These are phyloP conservation scores for Cassiopea andromeda DNA, from an alignment of 30 jellyfish, hydroid and myxozoan genomes.

Conservation along the genomic window DNA sequence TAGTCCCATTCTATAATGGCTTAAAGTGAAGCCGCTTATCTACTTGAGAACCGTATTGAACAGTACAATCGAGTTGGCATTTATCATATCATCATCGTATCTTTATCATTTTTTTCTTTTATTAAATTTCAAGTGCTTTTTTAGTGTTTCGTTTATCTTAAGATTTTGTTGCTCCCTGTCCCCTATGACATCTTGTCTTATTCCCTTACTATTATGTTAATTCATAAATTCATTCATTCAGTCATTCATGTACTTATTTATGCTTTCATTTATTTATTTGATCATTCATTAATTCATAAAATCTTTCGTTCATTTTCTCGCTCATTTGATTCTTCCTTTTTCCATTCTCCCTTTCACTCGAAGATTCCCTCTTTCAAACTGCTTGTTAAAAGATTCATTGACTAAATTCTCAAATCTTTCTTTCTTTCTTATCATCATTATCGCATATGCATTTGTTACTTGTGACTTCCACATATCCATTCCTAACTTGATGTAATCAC, in stretches of 20 bases:
- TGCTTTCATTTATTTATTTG: not conserved
- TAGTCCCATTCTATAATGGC: not conserved
- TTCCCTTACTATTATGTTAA: not conserved
- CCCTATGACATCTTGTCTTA: not conserved
- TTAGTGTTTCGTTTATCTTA: not conserved
- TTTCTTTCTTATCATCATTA: no score
- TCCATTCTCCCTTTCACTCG: no score
- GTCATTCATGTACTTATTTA: no score
- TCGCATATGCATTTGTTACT: no score
- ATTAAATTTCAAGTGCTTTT: no score
- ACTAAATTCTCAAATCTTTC: no score
- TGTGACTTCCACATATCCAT: not conserved
- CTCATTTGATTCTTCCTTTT: not conserved
- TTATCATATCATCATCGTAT: no score
- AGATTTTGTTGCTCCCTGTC: no score
- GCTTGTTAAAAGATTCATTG: no score
- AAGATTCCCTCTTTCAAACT: no score
- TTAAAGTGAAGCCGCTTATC: not conserved
- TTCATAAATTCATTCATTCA: not conserved
- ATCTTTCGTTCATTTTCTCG: not conserved
- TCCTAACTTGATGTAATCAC: no score
- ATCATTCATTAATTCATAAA: not conserved
- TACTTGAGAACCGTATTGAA: not conserved
- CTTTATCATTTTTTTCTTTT: not conserved
- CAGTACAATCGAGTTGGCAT: no score